Percentiles rank a stretch among this genome's conserved stretches.
These are phyloP conservation scores for Neomonachus schauinslandi DNA, from an alignment of 2,113 vertebrate species.

Conservation along the genomic window DNA sequence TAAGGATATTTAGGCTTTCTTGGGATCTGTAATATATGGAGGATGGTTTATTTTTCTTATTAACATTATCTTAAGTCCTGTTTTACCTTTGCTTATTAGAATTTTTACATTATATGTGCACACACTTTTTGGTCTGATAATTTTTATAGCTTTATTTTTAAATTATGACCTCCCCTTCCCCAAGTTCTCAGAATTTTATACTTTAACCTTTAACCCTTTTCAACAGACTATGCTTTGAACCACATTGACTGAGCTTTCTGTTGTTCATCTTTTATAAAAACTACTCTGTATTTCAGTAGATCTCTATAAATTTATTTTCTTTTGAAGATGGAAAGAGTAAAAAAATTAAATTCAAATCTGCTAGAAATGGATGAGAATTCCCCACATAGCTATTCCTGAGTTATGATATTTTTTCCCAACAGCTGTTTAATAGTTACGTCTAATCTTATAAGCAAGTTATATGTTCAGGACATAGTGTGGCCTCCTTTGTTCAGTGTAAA, in stretches of 20 bases:
- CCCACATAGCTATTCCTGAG: conserved; percentile 1
- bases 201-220: conserved; percentile 54
- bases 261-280: conserved; percentile 58
- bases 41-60: not conserved
- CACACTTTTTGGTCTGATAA: not conserved
- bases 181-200: not conserved
- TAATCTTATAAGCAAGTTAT: conserved; percentile 35
- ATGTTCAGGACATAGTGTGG: not conserved
- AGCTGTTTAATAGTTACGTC: not conserved
- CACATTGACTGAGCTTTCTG: not conserved
- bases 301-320: conserved; percentile 38
- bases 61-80: not conserved
- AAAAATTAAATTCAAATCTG: conserved; percentile 16
- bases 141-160: conserved; percentile 31
- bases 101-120: not conserved
- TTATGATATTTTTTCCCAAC: not conserved
- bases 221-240: conserved; percentile 40
- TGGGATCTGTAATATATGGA: not conserved
- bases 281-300: not conserved
- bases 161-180: not conserved
- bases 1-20: not conserved
- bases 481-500: not conserved
- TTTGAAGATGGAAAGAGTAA: not conserved
- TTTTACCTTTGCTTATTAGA: not conserved
- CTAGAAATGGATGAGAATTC: conserved; percentile 16